Base-by-base conservation (phyloP, 1,140 invertebrate genomes). In the Leptopilina clavipes region DNA sequence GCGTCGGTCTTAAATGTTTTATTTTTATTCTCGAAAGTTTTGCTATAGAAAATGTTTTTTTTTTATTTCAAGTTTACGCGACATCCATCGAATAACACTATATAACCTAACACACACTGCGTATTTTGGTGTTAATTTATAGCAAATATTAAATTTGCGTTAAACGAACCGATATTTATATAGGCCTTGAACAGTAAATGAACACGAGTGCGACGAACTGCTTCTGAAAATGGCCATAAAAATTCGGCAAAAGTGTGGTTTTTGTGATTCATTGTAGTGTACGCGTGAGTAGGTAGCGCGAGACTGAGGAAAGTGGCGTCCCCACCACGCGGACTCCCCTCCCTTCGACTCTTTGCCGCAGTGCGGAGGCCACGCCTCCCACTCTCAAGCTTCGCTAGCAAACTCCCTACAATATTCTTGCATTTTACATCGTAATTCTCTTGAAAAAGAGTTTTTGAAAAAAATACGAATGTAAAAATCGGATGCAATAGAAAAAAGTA, bases 101-200 rank as follows among this genome's bases (percentile, higher is more conserved):
- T 9, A 31, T n/a, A 31, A 31, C 31, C 52, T 81, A 80, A 79
- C 17, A 75, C 56, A 79, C 25, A 75, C 45, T 48, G 65, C 71
- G 59, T 65, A 19, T 59, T 45, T 65, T 65, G 59, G 22, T 65
- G 59, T 65, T 65, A 65, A n/a, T 65, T 40, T 40, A 40, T 65
- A 65, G 59, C 25, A 65, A 31, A 65, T 65, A 12, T 65, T 22
- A 7, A 25, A 65, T 65, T 65, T 22, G 22, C 59, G 25, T 22
- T 65, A 65, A 12, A n/a, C 22, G 14, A 6, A 65, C 17, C 31
- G 17, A 14, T 70, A 70, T 8, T 40, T 40, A 40, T 31, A 81
- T 84, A 83, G 84, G 83, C 84, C 83, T 76, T 79, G 79, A 79
- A 84, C 77, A 79, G 76, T 82, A 82, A 40, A 9, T 70, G 72